A percentile compares a stretch with the other conserved stretches of the same genome.
phyloP scores from a whole-genome alignment of 2,888 invertebrate genomes.

The Thyatira batis region DNA sequence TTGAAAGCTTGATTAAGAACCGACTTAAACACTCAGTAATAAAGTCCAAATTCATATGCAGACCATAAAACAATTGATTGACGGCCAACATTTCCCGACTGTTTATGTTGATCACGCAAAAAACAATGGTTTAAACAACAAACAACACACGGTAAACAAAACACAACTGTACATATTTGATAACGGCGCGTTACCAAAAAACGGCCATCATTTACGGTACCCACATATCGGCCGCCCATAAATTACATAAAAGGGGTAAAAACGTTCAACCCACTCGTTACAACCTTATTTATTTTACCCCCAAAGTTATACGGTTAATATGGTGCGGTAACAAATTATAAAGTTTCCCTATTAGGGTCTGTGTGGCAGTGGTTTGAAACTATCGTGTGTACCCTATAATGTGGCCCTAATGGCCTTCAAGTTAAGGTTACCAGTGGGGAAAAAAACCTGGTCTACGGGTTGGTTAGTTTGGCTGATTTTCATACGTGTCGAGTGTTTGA shows the following conservation, averaged over 20 bases:
- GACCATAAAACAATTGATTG: too few relatives aligned
- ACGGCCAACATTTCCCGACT: too few relatives aligned
- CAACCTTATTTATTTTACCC: not conserved
- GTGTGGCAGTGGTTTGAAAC: conserved; percentile 2
- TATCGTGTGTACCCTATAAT: not conserved
- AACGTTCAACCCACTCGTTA: not conserved
- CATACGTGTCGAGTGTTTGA: too few relatives aligned
- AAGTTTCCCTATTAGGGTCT: conserved; percentile 13
- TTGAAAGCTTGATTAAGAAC: too few relatives aligned
- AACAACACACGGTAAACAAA: not conserved
- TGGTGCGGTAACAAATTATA: conserved; percentile 10
- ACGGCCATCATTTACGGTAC: not conserved
- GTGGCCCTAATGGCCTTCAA: not conserved
- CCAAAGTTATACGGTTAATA: not conserved
- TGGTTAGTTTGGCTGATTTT: too few relatives aligned
- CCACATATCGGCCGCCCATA: not conserved
- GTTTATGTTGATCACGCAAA: too few relatives aligned
- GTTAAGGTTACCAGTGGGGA: not conserved
- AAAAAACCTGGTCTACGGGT: not conserved
- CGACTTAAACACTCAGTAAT: not conserved
- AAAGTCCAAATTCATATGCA: too few relatives aligned
- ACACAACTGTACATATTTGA: not conserved
- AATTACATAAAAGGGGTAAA: not conserved
- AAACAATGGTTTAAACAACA: not conserved
- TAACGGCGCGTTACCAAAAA: not conserved